Conservation (phyloP, 2,113 vertebrate species). For the Struthio camelus region DNA sequence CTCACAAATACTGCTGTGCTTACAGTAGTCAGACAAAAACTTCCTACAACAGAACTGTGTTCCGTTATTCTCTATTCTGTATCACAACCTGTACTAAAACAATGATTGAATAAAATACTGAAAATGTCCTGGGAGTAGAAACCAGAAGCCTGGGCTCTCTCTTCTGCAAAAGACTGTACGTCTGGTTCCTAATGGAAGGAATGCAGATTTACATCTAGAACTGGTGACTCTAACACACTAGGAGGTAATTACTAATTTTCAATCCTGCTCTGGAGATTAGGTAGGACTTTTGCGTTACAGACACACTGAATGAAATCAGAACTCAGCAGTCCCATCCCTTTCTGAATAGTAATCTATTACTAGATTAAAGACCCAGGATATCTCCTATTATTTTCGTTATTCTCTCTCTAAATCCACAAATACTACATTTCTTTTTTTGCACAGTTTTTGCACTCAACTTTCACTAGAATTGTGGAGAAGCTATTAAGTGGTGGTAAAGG, state of each 20-base stretch:
- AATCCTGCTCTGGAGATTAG: background rate
- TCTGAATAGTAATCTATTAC: background rate
- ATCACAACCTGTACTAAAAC: background rate
- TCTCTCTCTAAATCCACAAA: background rate
- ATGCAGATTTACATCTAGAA: background rate
- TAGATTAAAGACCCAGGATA: background rate
- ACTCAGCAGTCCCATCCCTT: background rate
- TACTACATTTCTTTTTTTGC: background rate
- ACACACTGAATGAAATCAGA: background rate
- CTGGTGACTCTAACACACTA: background rate
- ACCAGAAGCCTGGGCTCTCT: background rate
- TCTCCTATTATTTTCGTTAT: background rate
- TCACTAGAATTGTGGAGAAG: background rate
- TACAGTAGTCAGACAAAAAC: background rate
- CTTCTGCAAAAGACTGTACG: background rate
- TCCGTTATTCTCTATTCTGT: background rate
- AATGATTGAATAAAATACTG: background rate
- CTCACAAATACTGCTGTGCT: background rate
- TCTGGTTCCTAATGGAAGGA: background rate
- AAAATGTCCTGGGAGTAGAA: background rate
- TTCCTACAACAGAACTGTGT: background rate
- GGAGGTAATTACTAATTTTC: background rate
- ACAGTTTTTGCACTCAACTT: background rate
- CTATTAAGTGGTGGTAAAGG: fast-evolving
- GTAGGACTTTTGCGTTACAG: background rate